These are phyloP conservation scores for Ophonus ardosiacus DNA, from an alignment of 2,888 invertebrate genomes.

Conservation along the genomic window DNA sequence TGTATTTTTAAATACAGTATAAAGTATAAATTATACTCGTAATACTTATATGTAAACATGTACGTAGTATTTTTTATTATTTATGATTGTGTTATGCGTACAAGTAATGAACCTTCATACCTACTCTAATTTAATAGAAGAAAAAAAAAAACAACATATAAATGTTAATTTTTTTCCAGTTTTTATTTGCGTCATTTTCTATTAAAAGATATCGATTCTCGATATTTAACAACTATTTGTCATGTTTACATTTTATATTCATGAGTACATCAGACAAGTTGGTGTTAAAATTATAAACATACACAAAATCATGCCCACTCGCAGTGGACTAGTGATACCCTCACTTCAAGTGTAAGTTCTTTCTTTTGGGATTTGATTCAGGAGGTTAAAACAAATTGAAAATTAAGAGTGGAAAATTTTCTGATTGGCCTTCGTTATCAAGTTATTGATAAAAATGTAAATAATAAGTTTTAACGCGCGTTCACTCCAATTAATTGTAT, in stretches of 20 bases:
- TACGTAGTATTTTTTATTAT: background rate
- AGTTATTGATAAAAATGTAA: no score
- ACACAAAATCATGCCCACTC: background rate
- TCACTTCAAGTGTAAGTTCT: no score
- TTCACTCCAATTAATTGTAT: no score
- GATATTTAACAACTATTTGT: background rate
- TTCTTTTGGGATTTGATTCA: no score
- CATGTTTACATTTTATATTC: background rate
- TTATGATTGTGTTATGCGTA: background rate
- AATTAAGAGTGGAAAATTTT: no score
- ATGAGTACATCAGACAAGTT: background rate
- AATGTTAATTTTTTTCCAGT: constrained; percentile 22
- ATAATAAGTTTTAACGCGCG: no score
- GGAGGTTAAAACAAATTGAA: no score
- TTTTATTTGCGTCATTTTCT: background rate
- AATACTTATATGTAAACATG: background rate
- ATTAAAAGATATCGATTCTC: background rate
- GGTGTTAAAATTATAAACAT: background rate
- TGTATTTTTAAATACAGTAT: background rate
- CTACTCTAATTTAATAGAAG: constrained; percentile 2
- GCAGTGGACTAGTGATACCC: no score
- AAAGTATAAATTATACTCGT: no score
- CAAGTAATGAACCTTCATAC: background rate
- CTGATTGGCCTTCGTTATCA: no score
- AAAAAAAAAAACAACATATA: constrained; percentile 17